Conservation (phyloP, 1,140 invertebrate genomes). For the Dreissena polymorpha region DNA sequence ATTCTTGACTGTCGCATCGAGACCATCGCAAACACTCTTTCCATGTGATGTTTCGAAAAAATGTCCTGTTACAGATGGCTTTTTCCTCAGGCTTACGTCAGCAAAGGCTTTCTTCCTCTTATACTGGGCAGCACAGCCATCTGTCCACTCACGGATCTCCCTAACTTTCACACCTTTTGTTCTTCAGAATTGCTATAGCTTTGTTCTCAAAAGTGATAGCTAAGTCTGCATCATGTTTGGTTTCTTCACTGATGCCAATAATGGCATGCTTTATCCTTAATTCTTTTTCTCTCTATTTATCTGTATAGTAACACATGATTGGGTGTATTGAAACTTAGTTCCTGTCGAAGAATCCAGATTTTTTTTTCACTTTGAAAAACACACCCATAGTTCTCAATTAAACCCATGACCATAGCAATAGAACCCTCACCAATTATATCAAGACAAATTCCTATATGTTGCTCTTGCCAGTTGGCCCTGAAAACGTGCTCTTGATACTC, state of each 20-base stretch:
- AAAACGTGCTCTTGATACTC: constrained; percentile 33
- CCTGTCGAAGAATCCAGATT: constrained; percentile 45
- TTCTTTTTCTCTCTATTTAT: constrained; percentile 45
- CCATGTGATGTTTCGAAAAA: no score
- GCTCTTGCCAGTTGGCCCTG: constrained; percentile 36
- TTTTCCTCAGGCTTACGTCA: no score
- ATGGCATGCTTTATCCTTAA: constrained; percentile 52
- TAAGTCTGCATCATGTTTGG: constrained; percentile 52
- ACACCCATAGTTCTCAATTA: constrained; percentile 53
- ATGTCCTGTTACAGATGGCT: no score
- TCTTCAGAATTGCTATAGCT: no score
- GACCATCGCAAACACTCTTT: no score
- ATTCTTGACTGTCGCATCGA: no score
- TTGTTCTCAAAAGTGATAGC: no score
- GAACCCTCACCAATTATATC: constrained; percentile 5
- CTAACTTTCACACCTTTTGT: constrained; percentile 34
- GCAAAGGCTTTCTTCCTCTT: no score
- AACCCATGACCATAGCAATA: constrained; percentile 38
- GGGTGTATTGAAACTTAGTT: constrained; percentile 56
- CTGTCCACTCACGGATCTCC: constrained; percentile 57
- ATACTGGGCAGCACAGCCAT: constrained; percentile 47
- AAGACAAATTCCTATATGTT: constrained; percentile 40
- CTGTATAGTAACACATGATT: constrained; percentile 53
- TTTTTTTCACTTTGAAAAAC: constrained; percentile 52
- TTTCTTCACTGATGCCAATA: constrained; percentile 55